Conservation (phyloP, 2,113 vertebrate species). For the Phrynosoma platyrhinos region DNA sequence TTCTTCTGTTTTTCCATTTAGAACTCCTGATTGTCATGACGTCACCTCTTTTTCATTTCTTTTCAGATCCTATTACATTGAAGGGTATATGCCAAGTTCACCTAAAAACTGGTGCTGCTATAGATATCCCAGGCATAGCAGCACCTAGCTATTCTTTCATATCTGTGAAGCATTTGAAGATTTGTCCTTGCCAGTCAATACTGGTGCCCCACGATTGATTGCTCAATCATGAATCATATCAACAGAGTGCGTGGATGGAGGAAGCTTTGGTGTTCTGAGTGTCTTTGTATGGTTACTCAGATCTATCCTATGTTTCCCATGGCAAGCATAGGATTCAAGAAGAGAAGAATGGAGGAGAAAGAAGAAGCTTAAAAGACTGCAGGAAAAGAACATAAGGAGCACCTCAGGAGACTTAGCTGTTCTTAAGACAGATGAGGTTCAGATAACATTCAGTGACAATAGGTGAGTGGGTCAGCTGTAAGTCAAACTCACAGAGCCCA, state of each 20-base stretch:
- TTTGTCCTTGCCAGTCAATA: not conserved
- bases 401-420: not conserved
- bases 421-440: not conserved
- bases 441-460: not conserved
- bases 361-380: not conserved
- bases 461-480: not conserved
- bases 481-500: not conserved
- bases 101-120: not conserved
- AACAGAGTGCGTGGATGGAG: too few relatives aligned
- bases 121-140: not conserved
- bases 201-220: not conserved
- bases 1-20: not conserved
- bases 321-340: not conserved
- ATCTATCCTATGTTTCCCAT: not conserved
- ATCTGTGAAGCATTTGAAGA: not conserved
- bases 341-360: not conserved
- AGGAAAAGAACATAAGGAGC: not conserved
- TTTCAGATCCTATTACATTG: too few relatives aligned
- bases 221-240: too few relatives aligned
- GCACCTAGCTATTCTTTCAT: not conserved
- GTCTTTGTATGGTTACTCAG: not conserved
- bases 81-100: not conserved
- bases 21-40: not conserved
- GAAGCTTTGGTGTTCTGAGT: not conserved
- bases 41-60: not conserved